Conservation (phyloP, 1,140 invertebrate species). For the Drosophila paulistorum region DNA sequence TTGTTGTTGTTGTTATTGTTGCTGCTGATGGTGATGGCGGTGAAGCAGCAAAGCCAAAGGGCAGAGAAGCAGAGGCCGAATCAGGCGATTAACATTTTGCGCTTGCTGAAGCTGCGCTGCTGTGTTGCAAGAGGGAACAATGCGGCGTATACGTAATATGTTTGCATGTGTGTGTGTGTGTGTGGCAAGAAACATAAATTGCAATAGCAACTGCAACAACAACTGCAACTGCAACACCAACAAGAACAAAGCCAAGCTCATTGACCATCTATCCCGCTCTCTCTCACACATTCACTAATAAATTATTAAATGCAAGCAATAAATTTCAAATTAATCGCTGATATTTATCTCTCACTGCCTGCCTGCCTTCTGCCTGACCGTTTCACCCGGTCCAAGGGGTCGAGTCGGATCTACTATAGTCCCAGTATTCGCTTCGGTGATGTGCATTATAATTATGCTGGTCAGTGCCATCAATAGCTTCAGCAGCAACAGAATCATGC, state of each 20-base stretch:
- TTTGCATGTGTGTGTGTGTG: slow-evolving; percentile 12
- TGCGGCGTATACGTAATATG: slow-evolving; percentile 69
- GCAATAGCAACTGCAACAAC: slow-evolving; percentile 53
- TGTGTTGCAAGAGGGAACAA: slow-evolving; percentile 41
- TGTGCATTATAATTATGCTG: slow-evolving; percentile 65
- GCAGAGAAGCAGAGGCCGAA: slow-evolving; percentile 37
- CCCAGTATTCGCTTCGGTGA: background rate
- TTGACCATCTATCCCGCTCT: slow-evolving; percentile 14
- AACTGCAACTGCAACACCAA: background rate
- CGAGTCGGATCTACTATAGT: background rate
- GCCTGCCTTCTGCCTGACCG: slow-evolving; percentile 11
- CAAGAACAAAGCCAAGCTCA: slow-evolving; percentile 31
- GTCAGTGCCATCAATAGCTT: slow-evolving; percentile 11
- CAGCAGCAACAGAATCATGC: slow-evolving; percentile 30
- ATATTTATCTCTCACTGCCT: slow-evolving; percentile 76
- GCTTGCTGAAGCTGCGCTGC: background rate
- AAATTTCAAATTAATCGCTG: slow-evolving; percentile 82
- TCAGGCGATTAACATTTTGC: slow-evolving; percentile 47
- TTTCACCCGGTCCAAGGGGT: slow-evolving; percentile 18
- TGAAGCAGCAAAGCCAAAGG: slow-evolving; percentile 33
- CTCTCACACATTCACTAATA: slow-evolving; percentile 68
- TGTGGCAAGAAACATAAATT: slow-evolving; percentile 52
- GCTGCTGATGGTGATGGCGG: background rate
- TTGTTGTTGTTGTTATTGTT: background rate
- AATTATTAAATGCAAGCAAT: slow-evolving; percentile 80